Evolutionary conservation across 2,113 vertebrate species (phyloP), one percentile per base, ranked within the genome.

Genomic region (Gadus chalcogrammus): DNA sequence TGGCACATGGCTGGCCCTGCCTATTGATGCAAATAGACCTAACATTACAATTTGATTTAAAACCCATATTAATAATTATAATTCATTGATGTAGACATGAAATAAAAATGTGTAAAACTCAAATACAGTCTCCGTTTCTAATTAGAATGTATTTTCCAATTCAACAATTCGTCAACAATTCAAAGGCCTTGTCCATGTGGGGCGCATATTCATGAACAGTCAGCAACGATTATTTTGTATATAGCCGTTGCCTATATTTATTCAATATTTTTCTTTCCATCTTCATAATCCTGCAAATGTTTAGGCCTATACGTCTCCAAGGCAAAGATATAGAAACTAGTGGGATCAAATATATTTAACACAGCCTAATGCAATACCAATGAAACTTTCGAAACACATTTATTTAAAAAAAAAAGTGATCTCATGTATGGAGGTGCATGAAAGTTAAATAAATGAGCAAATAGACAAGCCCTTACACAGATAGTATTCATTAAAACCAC

Each of bases 61-160:
- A 59, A 62, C 24, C 5, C 7, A n/a, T 58, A 58, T 58, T 58
- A 16, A n/a, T 12, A 67, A 48, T 60, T 48, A 48, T 48, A 48
- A 48, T 48, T 48, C 18, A 65, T 16, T 61, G 17, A 61, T 59
- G 66, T 31, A 61, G 48, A 48, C 69, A 67, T 72, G 17, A 65
- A 78, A 75, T 75, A 63, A 62, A 65, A 72, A 5, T 12, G 3
- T 53, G 72, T 58, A 24, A 67, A 61, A 65, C 15, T 68, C 24
- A 62, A 6, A 22, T 2, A 12, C 15, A 20, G 35, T 22, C 17
- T 8, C 56, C 13, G 53, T 67, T 66, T 67, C 27, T 73, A 70
- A 62, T 15, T 12, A 24, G 42, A 48, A 48, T 48, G 42, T 48
- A 9, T 48, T 2, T 48, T 48, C 42, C 42, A 48, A 48, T 48